Evolutionary conservation across 2,888 invertebrate genomes (phyloP).

Genomic region (Galerucella pusilla): DNA sequence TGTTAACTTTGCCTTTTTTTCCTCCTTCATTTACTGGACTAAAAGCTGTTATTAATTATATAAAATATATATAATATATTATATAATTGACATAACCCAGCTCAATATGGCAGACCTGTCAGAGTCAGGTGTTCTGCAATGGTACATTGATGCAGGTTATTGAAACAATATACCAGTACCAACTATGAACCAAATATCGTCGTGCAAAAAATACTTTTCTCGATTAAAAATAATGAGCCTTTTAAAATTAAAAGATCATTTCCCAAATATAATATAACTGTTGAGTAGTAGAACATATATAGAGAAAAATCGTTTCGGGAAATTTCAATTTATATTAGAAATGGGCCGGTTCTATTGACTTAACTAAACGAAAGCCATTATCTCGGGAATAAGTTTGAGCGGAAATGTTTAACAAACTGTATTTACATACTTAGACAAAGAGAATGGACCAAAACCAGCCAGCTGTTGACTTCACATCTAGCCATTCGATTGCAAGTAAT

Average conservation of each 20-base stretch:
- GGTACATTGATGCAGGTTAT: too few relatives aligned
- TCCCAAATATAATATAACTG: conserved; percentile 3
- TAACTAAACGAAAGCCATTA: conserved; percentile 40
- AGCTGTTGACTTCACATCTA: conserved; percentile 55
- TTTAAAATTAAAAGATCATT: background rate
- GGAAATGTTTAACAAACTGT: conserved; percentile 40
- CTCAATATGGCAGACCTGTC: too few relatives aligned
- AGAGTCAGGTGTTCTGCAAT: too few relatives aligned
- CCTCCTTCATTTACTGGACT: too few relatives aligned
- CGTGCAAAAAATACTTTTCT: too few relatives aligned
- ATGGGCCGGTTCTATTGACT: conserved; percentile 38
- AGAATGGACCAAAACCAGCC: conserved; percentile 44
- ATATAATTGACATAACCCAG: too few relatives aligned
- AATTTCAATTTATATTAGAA: conserved; percentile 38
- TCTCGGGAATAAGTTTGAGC: conserved; percentile 34
- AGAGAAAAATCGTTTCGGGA: conserved; percentile 9
- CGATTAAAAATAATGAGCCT: background rate
- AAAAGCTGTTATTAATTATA: too few relatives aligned
- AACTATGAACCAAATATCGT: too few relatives aligned
- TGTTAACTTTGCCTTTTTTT: too few relatives aligned
- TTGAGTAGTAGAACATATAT: background rate
- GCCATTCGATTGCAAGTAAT: conserved; percentile 58
- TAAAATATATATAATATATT: too few relatives aligned
- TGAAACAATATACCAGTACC: too few relatives aligned
- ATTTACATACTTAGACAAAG: conserved; percentile 45